A percentile compares a stretch with the other conserved stretches of the same genome.
These are phyloP conservation scores for Cepphus grylle DNA, from an alignment of 2,113 vertebrate species.

Conservation along the genomic window DNA sequence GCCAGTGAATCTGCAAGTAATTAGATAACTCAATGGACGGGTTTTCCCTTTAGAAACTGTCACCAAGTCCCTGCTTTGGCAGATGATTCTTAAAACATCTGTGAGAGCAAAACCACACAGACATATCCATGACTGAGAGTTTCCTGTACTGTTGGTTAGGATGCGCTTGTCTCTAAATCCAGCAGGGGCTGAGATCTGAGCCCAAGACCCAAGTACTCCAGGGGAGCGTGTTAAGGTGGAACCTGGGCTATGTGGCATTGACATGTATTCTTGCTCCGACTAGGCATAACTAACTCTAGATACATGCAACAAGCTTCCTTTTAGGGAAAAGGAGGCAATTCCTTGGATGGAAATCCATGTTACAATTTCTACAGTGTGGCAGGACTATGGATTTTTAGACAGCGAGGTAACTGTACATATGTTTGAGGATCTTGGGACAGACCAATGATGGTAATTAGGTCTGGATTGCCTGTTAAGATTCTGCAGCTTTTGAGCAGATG, in stretches of 20 bases:
- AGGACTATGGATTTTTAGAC: neutral
- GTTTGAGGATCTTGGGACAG: neutral
- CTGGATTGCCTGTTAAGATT: neutral
- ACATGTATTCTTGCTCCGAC: neutral
- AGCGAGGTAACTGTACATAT: rapidly evolving
- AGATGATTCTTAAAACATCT: neutral
- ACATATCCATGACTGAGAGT: neutral
- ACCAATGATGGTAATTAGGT: neutral
- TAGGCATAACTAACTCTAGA: neutral
- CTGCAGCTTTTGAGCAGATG: neutral
- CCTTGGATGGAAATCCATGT: neutral
- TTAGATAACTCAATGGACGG: neutral
- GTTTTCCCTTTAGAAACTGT: neutral
- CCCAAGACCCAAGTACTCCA: neutral
- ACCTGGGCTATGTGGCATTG: neutral
- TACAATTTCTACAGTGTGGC: rapidly evolving
- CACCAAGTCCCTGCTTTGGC: neutral
- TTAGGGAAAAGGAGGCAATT: neutral
- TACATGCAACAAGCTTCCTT: neutral
- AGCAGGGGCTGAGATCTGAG: neutral
- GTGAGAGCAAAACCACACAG: neutral
- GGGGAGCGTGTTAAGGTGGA: neutral
- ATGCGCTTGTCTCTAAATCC: neutral
- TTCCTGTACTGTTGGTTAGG: neutral
- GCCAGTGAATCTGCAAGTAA: neutral